These are phyloP conservation scores for Drosophila triauraria DNA, from an alignment of 1,140 invertebrate genomes.

Conservation along the genomic window DNA sequence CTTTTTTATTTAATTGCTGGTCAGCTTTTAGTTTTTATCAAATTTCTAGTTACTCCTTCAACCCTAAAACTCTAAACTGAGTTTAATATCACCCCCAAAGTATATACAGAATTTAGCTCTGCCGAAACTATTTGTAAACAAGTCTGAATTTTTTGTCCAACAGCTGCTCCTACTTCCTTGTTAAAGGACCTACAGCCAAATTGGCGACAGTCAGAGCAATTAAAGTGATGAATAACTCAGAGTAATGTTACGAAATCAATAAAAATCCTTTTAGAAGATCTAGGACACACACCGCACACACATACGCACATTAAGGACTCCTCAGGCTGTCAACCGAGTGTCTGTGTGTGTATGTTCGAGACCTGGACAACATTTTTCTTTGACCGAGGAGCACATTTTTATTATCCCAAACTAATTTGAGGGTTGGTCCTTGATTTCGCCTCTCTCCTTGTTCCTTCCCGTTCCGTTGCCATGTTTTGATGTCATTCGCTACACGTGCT, in stretches of 20 bases:
- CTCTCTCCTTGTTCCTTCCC: slow-evolving; percentile 7
- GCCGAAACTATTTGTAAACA: slow-evolving; percentile 1
- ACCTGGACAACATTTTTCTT: slow-evolving; percentile 48
- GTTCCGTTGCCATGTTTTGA: slow-evolving; percentile 57
- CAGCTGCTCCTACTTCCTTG: slow-evolving; percentile 4
- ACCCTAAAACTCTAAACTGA: too few relatives aligned
- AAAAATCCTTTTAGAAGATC: slow-evolving; percentile 56
- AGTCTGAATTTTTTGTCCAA: not conserved
- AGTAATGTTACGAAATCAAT: slow-evolving; percentile 51
- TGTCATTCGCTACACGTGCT: slow-evolving; percentile 82
- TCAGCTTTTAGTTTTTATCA: too few relatives aligned
- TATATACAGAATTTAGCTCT: not conserved
- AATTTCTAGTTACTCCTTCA: not conserved
- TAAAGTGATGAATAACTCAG: slow-evolving; percentile 46
- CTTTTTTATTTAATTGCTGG: not conserved
- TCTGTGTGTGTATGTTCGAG: slow-evolving; percentile 10
- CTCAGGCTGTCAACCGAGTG: not conserved
- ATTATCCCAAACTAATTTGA: slow-evolving; percentile 77
- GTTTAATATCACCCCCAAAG: not conserved
- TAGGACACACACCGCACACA: slow-evolving; percentile 36
- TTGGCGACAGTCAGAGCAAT: slow-evolving; percentile 33
- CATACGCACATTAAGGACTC: slow-evolving; percentile 12
- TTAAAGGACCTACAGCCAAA: slow-evolving; percentile 11
- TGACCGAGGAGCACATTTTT: slow-evolving; percentile 57
- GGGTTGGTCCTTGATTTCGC: slow-evolving; percentile 66